Evolutionary conservation across 2,888 invertebrate species (phyloP), one percentile per base, ranked within the genome.

Genomic region (Hylaea fasciaria): DNA sequence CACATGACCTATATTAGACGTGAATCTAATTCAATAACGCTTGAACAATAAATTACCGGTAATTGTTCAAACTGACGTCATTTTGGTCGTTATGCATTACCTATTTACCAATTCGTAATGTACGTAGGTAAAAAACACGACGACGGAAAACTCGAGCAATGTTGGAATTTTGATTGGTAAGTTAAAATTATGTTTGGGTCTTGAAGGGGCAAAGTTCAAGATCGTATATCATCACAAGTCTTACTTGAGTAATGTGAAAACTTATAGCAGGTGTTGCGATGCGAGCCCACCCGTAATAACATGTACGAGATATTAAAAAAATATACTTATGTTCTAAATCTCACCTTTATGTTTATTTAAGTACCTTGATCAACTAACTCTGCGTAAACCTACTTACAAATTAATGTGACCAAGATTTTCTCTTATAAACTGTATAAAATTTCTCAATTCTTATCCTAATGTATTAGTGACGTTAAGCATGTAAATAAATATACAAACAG

Each of bases 161-260:
- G 50, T 40, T 41, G 46, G 29, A 35, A 41, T 55, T 50, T 54
- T 55, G 41, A 55, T 55, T 41, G 9, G 17, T 45, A n/a, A n/a
- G 45, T 14, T 39, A n/a, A 44, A 44, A 57, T 43, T 35, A 16
- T 45, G 41, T 51, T 46, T 57, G n/a, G 44, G 48, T 49, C 45
- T 37, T 28, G 16, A 45, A 46, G 71, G 71, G 69, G 67, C 68
- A 76, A 74, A 73, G 66, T 71, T 76, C 71, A 73, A 72, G 67
- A 71, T 69, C 65, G 65, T 66, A 62, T 69, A 32, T 10, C 32
- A 32, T 32, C 32, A 32, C 60, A 37, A 37, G 12, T 37, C 37
- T 32, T 8, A 9, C 10, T 7, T 32, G 32, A 32, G 32, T 9
- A 7, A 32, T 9, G 7, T 9, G 32, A 32, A 9, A 32, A 3